Evolutionary conservation across 2,888 invertebrate species (phyloP), one percentile per base, ranked within the genome.

Genomic region (Pocota personata): DNA sequence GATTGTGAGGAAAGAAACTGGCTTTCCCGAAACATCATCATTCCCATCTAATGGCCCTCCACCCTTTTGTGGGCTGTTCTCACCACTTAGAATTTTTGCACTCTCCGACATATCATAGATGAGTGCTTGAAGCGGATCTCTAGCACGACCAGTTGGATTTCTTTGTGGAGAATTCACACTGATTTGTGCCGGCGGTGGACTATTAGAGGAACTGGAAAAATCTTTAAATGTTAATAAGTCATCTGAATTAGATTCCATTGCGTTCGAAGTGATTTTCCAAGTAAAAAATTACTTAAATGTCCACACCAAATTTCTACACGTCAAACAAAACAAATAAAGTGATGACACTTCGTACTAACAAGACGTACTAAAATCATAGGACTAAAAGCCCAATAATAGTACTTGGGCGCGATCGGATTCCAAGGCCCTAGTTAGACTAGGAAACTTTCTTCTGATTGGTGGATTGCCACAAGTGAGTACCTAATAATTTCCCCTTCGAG

Each of bases 141-240:
- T 80, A 2, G 87, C 84, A 32, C 79, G 88, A 10, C 87, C 83
- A 16, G 86, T 87, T 10, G 80, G 48, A 46, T 89, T 72, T 92
- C 91, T 92, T 91, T 93, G 89, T 91, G 95, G 90, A 60, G 95
- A 94, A 88, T 95, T 95, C 71, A 95, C 94, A 90, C 95, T 95
- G 87, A 95, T 94, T 89, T 95, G 93, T 43, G 95, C 95, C 88
- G 94, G 95, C n/a, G 94, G 93, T 64, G 95, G 94, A 80, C 89
- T 91, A 30, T 87, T 88, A 4, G 88, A 89, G 14, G 93, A 92
- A 8, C 95, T 94, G 27, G 95, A 94, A 91, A 95, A 96, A 90
- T 96, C 96, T 92, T 96, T 95, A 89, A 96, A 96, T 84, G 95
- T 95, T 82, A 96, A 91, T 87, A 95, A 92, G 90, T 95, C 95